Percentiles rank a stretch among this genome's conserved stretches.
Evolutionary conservation across 2,113 vertebrate species (phyloP).

Genomic region (Reinhardtius hippoglossoides): DNA sequence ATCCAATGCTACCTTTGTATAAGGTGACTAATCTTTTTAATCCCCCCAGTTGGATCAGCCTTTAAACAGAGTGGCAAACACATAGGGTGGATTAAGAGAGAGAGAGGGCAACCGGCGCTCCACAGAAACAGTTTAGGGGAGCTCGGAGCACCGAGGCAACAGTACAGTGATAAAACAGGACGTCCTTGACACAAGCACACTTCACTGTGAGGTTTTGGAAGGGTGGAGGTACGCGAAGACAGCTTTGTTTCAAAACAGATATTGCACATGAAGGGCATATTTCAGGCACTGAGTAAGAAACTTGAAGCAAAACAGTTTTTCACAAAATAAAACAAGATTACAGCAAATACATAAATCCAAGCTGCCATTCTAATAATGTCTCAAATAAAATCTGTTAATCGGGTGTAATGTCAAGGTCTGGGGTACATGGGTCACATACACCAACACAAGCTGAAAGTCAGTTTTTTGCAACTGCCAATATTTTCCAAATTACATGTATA

Average conservation of each 20-base stretch:
- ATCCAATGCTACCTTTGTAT: slow-evolving; percentile 82
- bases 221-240: neutral
- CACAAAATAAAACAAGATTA: neutral
- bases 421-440: too few relatives aligned
- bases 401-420: too few relatives aligned
- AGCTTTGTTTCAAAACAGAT: neutral
- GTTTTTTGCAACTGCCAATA: too few relatives aligned
- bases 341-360: too few relatives aligned
- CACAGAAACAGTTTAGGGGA: slow-evolving; percentile 22
- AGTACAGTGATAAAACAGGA: slow-evolving; percentile 16
- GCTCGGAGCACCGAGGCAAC: slow-evolving; percentile 18
- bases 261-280: neutral
- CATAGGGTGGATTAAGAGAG: slow-evolving; percentile 77
- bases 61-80: slow-evolving; percentile 77
- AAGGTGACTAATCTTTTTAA: slow-evolving; percentile 82
- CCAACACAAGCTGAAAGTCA: too few relatives aligned
- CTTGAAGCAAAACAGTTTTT: neutral
- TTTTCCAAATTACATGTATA: too few relatives aligned
- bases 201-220: slow-evolving; percentile 11
- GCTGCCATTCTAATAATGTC: too few relatives aligned
- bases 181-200: slow-evolving; percentile 10
- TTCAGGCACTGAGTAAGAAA: neutral
- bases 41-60: slow-evolving; percentile 70
- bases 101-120: slow-evolving; percentile 61
- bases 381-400: too few relatives aligned